Evolutionary conservation across 1,140 invertebrate genomes (phyloP).

Genomic region (Antheraea mylitta): DNA sequence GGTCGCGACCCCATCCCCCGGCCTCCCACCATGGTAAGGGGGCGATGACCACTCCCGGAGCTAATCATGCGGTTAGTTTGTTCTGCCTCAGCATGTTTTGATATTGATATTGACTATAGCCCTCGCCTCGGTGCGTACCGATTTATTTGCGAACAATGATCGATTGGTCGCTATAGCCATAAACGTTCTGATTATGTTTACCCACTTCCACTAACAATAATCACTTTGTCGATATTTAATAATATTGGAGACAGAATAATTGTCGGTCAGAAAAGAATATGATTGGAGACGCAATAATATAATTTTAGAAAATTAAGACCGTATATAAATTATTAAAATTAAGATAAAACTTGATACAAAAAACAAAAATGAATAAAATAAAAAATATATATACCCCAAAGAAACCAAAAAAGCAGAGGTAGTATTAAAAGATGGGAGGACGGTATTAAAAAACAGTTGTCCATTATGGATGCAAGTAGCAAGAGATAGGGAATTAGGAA

Average conservation of each 20-base stretch:
- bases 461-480: too few relatives aligned
- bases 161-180: conserved; percentile 72
- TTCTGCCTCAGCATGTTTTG: conserved; percentile 78
- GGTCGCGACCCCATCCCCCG: conserved; percentile 22
- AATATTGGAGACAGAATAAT: conserved; percentile 10
- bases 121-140: conserved; percentile 68
- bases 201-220: conserved; percentile 51
- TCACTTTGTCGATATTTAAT: conserved; percentile 33
- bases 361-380: too few relatives aligned
- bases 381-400: too few relatives aligned
- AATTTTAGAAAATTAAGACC: too few relatives aligned
- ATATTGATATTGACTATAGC: conserved; percentile 77
- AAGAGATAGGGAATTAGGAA: too few relatives aligned
- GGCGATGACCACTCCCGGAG: conserved; percentile 67
- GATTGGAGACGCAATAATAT: too few relatives aligned
- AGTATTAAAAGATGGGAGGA: too few relatives aligned
- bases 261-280: too few relatives aligned
- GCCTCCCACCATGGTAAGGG: conserved; percentile 29
- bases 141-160: conserved; percentile 78
- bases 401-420: too few relatives aligned
- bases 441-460: too few relatives aligned
- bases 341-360: too few relatives aligned
- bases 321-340: too few relatives aligned
- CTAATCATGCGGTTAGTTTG: conserved; percentile 79
- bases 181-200: conserved; percentile 75